Percentiles rank a stretch among this genome's conserved stretches.
Evolutionary conservation across 2,797 vertebrate genomes (phyloP).

Genomic region (Sebastes taczanowskii): DNA sequence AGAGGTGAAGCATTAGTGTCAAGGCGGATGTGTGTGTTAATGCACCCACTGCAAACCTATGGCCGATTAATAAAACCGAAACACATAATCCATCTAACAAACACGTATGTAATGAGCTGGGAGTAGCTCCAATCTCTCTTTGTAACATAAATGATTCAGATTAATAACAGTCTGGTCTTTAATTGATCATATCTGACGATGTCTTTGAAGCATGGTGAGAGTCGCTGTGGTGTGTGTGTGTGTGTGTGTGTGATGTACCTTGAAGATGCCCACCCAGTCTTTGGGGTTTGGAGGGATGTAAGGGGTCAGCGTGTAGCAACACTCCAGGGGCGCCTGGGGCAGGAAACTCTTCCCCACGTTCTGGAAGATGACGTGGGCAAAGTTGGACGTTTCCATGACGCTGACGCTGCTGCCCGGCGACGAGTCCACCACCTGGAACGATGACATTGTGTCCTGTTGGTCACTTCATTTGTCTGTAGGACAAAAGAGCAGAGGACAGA

Average conservation of each 20-base stretch:
- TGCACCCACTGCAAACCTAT: slow-evolving; percentile 46
- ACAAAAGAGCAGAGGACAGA: not conserved
- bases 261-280: slow-evolving; percentile 99
- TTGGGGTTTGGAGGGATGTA: slow-evolving; percentile 93
- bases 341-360: slow-evolving; percentile 97
- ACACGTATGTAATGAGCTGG: slow-evolving; percentile 29
- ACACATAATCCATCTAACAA: slow-evolving; percentile 50
- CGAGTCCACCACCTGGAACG: slow-evolving; percentile 89
- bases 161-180: slow-evolving; percentile 3
- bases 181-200: not conserved
- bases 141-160: slow-evolving; percentile 8
- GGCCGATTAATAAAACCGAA: slow-evolving; percentile 51
- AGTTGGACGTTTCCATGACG: slow-evolving; percentile 94
- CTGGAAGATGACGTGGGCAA: slow-evolving; percentile 99
- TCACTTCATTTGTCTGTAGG: slow-evolving; percentile 75
- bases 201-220: slow-evolving; percentile 16
- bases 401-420: slow-evolving; percentile 83
- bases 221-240: not conserved
- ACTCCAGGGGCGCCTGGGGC: slow-evolving; percentile 94
- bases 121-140: slow-evolving; percentile 14
- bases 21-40: slow-evolving; percentile 55
- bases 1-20: slow-evolving; percentile 51
- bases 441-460: slow-evolving; percentile 85
- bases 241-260: slow-evolving; percentile 81
- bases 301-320: slow-evolving; percentile 93